Conservation (phyloP, 2,797 vertebrate species). For the Hippoglossus hippoglossus region DNA sequence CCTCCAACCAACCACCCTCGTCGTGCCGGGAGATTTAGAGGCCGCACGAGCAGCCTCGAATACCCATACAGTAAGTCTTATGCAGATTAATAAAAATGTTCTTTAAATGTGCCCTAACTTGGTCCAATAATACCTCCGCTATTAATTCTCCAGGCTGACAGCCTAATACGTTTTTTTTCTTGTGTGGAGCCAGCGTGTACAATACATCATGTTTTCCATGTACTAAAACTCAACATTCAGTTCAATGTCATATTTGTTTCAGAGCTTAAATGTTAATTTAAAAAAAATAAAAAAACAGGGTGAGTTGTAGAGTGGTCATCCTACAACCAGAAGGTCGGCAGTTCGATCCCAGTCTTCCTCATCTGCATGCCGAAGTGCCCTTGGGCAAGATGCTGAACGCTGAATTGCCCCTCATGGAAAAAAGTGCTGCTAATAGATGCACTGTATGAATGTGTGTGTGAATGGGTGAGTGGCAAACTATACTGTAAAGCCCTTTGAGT, state of each 20-base stretch:
- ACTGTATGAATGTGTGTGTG: too few species aligned
- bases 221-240: neutral
- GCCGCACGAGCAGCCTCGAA: slow-evolving; percentile 64
- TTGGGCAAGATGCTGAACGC: too few species aligned
- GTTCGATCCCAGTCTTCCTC: too few species aligned
- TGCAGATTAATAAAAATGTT: slow-evolving; percentile 77
- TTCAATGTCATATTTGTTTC: neutral
- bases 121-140: slow-evolving; percentile 49
- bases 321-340: too few species aligned
- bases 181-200: neutral
- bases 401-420: too few species aligned
- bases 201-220: neutral
- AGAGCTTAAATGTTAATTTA: slow-evolving; percentile 3
- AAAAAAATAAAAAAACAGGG: neutral
- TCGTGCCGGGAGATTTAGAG: slow-evolving; percentile 70
- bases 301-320: too few species aligned
- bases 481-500: too few species aligned
- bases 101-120: slow-evolving; percentile 57
- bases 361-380: too few species aligned
- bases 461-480: too few species aligned
- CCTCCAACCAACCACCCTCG: slow-evolving; percentile 65
- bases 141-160: slow-evolving; percentile 50
- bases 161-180: slow-evolving; percentile 4
- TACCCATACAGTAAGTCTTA: slow-evolving; percentile 69
- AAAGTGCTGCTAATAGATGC: too few species aligned